These are phyloP conservation scores for Ctenodactylus gundi DNA, from an alignment of 2,113 vertebrate species.

Conservation along the genomic window DNA sequence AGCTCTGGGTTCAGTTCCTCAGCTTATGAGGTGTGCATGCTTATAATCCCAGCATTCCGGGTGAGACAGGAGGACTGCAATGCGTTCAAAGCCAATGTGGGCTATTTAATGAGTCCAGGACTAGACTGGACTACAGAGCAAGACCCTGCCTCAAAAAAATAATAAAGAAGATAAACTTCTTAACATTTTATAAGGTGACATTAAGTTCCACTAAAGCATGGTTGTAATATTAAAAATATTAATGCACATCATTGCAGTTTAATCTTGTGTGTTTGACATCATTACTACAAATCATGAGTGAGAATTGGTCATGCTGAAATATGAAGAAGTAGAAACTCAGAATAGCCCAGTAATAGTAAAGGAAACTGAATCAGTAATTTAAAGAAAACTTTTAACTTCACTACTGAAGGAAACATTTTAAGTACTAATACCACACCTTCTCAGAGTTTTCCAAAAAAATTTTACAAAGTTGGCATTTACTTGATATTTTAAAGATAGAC, in stretches of 20 bases:
- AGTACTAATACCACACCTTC: background rate
- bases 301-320: background rate
- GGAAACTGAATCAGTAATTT: background rate
- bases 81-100: too few species aligned
- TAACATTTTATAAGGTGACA: background rate
- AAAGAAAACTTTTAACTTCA: background rate
- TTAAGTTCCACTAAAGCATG: background rate
- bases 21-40: too few species aligned
- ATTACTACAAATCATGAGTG: background rate
- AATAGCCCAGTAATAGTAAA: background rate
- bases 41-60: too few species aligned
- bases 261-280: slow-evolving; percentile 20
- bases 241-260: background rate
- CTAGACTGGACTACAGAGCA: too few species aligned
- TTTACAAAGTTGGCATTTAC: background rate
- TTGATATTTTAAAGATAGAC: background rate
- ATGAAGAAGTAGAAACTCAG: background rate
- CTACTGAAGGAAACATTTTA: background rate
- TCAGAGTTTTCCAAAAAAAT: background rate
- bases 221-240: background rate
- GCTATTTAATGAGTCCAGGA: too few species aligned
- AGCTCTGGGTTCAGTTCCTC: too few species aligned
- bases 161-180: too few species aligned
- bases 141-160: too few species aligned
- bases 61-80: too few species aligned